A percentile compares a stretch with the other conserved stretches of the same genome.
phyloP scores from a whole-genome alignment of 37 sponge, comb jelly and placozoan genomes.

The Cliona cf. orientalis region DNA sequence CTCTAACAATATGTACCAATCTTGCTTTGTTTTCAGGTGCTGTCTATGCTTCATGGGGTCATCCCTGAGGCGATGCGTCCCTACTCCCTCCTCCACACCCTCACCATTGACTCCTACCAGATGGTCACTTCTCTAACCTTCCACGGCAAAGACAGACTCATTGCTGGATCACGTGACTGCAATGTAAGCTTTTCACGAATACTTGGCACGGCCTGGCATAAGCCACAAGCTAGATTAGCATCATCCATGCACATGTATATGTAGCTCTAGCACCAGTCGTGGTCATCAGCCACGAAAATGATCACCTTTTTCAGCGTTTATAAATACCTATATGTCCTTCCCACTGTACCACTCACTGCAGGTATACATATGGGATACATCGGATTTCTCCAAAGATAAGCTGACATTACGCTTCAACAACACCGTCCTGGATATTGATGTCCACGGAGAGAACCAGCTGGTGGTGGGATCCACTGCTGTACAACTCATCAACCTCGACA shows the following conservation, averaged over 20 bases:
- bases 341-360: neutral
- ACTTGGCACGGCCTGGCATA: neutral
- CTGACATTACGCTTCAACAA: constrained; percentile 25
- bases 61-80: constrained; percentile 38
- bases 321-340: too few species aligned
- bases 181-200: constrained; percentile 22
- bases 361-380: neutral
- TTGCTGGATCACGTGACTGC: constrained; percentile 58
- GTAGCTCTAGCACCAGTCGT: neutral
- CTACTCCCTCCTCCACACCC: constrained; percentile 20
- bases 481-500: constrained; percentile 35
- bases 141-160: constrained; percentile 6
- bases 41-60: constrained; percentile 19
- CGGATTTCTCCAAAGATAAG: neutral
- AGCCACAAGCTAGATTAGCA: neutral
- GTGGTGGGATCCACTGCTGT: constrained; percentile 56
- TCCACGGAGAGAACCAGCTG: constrained; percentile 13
- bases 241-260: too few species aligned
- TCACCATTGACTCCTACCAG: neutral
- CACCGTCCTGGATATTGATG: constrained; percentile 47
- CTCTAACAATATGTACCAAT: too few species aligned
- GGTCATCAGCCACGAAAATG: neutral
- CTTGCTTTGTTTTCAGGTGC: constrained; percentile 15
- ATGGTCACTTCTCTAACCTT: constrained; percentile 58
- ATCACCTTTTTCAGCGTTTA: too few species aligned